Evolutionary conservation across 2,888 invertebrate species (phyloP).

Genomic region (Phyllotreta striolata): DNA sequence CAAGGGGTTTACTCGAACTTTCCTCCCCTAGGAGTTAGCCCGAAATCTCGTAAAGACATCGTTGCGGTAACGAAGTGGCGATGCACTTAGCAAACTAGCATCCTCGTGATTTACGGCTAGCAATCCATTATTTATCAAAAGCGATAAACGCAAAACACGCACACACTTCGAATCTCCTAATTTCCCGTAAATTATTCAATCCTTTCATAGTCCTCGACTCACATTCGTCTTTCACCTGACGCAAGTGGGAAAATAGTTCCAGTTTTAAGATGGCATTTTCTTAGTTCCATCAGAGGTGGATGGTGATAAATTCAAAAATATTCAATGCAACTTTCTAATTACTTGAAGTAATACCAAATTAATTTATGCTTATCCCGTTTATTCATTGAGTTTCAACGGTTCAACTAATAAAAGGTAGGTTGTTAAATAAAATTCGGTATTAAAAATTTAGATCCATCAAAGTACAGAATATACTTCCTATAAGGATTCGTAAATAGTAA

Average conservation of each 20-base stretch:
- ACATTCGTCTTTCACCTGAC: conserved; percentile 15
- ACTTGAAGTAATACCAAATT: too few relatives aligned
- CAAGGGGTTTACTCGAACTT: conserved; percentile 14
- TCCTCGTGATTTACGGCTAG: conserved; percentile 51
- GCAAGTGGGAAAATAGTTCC: conserved; percentile 32
- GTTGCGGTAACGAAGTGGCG: conserved; percentile 32
- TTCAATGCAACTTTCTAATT: conserved; percentile 1
- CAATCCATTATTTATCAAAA: conserved; percentile 60
- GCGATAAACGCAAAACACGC: conserved; percentile 57
- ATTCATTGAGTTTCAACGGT: too few relatives aligned
- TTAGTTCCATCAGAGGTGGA: conserved; percentile 15
- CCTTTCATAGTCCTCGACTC: conserved; percentile 24
- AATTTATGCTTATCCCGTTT: too few relatives aligned
- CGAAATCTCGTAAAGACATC: conserved; percentile 22
- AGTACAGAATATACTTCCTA: too few relatives aligned
- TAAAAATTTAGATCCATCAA: too few relatives aligned
- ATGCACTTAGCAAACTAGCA: conserved; percentile 35
- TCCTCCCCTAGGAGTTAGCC: conserved; percentile 6
- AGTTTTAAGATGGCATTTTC: conserved; percentile 23
- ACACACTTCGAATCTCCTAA: conserved; percentile 48
- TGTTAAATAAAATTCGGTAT: too few relatives aligned
- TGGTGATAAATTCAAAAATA: neutral
- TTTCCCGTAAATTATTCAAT: conserved; percentile 55
- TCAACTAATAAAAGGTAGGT: too few relatives aligned
- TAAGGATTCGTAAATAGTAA: too few relatives aligned